Percentiles rank a stretch among this genome's conserved stretches.
These are phyloP conservation scores for Ptilodon capucinus DNA, from an alignment of 2,888 invertebrate species.

Conservation along the genomic window DNA sequence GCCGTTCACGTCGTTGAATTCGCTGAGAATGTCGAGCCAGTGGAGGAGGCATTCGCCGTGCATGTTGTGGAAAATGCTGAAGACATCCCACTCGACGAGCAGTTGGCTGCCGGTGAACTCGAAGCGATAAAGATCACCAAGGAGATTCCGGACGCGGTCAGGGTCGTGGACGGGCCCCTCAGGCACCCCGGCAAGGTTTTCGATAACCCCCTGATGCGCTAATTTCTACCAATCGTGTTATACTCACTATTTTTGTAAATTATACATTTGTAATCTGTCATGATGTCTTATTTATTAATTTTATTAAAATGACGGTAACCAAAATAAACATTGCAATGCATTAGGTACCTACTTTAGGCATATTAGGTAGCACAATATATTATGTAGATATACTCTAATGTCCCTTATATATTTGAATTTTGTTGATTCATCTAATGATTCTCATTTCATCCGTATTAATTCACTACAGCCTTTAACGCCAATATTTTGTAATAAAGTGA, in stretches of 20 bases:
- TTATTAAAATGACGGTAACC: neutral
- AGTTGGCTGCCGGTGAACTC: neutral
- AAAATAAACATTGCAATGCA: neutral
- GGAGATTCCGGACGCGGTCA: constrained; percentile 1
- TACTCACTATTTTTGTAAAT: neutral
- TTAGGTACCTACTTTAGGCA: neutral
- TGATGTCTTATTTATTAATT: neutral
- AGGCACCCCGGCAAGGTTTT: constrained; percentile 25
- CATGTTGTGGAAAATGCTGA: neutral
- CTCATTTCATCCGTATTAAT: no score
- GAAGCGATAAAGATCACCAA: constrained; percentile 13
- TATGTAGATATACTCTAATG: no score
- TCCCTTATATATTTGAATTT: no score
- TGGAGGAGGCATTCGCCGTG: neutral
- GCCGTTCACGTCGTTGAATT: neutral
- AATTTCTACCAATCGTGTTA: constrained; percentile 9
- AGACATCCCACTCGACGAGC: neutral
- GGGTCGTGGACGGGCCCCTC: constrained; percentile 5
- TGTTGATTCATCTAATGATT: no score
- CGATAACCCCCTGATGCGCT: constrained; percentile 37
- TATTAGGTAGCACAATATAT: no score
- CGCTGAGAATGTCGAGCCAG: neutral
- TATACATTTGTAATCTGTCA: neutral
- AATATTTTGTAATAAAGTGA: no score
- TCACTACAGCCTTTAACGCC: no score